Percentiles rank a stretch among this genome's conserved stretches.
phyloP scores from a whole-genome alignment of 2,797 vertebrate species.

The Lateolabrax maculatus region DNA sequence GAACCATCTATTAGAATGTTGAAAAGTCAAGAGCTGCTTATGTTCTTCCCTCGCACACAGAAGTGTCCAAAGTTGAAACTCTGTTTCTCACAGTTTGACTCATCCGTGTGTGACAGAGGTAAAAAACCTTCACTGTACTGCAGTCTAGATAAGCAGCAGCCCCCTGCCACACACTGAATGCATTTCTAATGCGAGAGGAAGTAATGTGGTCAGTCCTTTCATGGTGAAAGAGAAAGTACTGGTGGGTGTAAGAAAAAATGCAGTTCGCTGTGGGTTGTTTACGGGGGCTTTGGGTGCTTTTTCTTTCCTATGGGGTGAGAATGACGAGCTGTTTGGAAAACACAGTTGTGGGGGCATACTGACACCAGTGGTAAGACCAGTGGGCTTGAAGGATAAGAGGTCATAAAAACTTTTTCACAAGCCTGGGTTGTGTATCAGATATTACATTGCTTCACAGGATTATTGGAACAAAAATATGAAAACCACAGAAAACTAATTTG shows the following conservation, averaged over 20 bases:
- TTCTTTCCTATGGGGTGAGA: constrained; percentile 45
- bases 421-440: background rate
- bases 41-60: background rate
- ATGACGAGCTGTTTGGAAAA: constrained; percentile 53
- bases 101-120: constrained; percentile 35
- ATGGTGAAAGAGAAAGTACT: constrained; percentile 63
- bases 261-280: constrained; percentile 23
- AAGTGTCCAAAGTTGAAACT: constrained; percentile 13
- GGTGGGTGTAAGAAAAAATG: constrained; percentile 15
- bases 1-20: background rate
- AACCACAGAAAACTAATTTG: background rate
- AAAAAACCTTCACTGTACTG: constrained; percentile 3
- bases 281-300: constrained; percentile 30
- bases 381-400: constrained; percentile 11
- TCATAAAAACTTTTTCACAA: background rate
- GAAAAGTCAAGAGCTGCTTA: background rate
- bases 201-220: constrained; percentile 56
- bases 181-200: constrained; percentile 68
- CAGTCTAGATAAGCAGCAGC: constrained; percentile 25
- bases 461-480: background rate
- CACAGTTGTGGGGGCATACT: constrained; percentile 29
- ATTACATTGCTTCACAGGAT: background rate
- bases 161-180: constrained; percentile 22
- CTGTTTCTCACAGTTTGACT: constrained; percentile 42
- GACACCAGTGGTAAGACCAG: background rate